Evolutionary conservation across 2,113 vertebrate genomes (phyloP), one percentile per base, ranked within the genome.

Genomic region (Aythya baeri): DNA sequence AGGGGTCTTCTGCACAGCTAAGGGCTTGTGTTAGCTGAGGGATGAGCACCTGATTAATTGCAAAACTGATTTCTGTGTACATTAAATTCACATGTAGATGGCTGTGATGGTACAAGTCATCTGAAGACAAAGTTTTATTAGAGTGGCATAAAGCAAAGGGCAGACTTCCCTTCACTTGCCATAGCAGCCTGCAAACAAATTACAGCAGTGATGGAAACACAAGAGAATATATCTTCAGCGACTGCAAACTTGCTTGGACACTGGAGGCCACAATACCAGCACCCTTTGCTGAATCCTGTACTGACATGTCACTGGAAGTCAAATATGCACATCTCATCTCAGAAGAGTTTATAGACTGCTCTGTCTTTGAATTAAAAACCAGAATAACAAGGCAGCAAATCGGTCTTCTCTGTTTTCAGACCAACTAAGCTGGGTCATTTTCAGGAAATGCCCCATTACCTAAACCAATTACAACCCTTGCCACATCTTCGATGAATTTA

Each of bases 401-500:
- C 32, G 46, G 58, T 72, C 65, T 49, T 91, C 36, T 83, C 34
- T 83, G 65, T 67, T 90, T 94, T 54, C 57, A 46, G 68, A 86
- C n/a, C 1, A 2, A 36, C 88, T 67, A 44, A 93, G 52, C 55
- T 74, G 63, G 57, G 85, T 61, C 46, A 49, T 96, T 96, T 96
- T 81, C 80, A 78, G 83, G 88, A 90, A 86, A 86, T 3, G 17
- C 70, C 23, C 90, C 89, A 86, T 91, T 95, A 78, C 80, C 79
- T 94, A 49, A 86, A 91, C 41, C 92, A 91, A 90, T 96, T 94
- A 90, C 57, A 75, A 58, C 23, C 34, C 49, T 81, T 93, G 72
- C 83, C 88, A 78, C 80, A 57, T 72, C 86, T 93, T 65, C 3
- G 0, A 7, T 58, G 83, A 92, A 66, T 83, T 94, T 62, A 49